Percentiles rank a stretch among this genome's conserved stretches.
phyloP scores from a whole-genome alignment of 2,113 vertebrate genomes.

The Apteryx mantelli region DNA sequence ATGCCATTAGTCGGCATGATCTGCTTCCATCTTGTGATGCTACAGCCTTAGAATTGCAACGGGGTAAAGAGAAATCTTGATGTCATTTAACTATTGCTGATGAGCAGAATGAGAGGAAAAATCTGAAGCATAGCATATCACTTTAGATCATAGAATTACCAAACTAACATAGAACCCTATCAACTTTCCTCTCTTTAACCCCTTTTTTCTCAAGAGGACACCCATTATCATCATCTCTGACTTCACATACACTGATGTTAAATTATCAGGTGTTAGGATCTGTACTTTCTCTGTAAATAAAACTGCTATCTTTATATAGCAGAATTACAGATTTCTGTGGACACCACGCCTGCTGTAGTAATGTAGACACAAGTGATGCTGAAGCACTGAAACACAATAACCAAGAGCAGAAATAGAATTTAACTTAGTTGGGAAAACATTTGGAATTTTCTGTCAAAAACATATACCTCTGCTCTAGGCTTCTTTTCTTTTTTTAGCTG shows the following conservation, averaged over 20 bases:
- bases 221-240: neutral
- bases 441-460: neutral
- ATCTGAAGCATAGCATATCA: too few relatives aligned
- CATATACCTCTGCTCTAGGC: conserved; percentile 62
- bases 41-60: neutral
- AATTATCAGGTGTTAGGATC: rapidly evolving
- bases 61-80: neutral
- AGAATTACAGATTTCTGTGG: neutral
- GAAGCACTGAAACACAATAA: neutral
- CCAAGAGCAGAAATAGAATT: neutral
- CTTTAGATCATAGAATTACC: too few relatives aligned
- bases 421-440: neutral
- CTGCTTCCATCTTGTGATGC: neutral
- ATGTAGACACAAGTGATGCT: neutral
- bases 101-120: too few relatives aligned
- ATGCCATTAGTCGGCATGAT: neutral
- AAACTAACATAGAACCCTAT: too few relatives aligned
- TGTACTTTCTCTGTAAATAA: neutral
- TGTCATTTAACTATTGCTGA: neutral
- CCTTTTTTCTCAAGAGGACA: too few relatives aligned
- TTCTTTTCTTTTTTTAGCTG: conserved; percentile 75
- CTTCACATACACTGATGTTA: rapidly evolving
- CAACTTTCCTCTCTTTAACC: too few relatives aligned
- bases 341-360: neutral
- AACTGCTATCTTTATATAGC: neutral